Conservation (phyloP, 1,140 invertebrate species). For the Drosophila seguyi region DNA sequence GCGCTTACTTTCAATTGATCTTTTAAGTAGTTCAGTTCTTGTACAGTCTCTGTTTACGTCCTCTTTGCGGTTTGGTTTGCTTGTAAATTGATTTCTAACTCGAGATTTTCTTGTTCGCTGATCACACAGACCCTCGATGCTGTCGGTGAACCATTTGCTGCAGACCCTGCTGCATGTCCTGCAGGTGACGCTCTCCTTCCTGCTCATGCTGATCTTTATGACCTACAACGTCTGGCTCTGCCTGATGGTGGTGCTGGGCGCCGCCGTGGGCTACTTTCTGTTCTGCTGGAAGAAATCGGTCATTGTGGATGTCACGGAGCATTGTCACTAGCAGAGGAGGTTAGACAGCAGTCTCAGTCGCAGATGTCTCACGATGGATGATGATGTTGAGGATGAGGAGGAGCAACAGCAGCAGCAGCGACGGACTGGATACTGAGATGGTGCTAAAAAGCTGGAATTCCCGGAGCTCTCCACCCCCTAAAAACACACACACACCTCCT, state of each 20-base stretch:
- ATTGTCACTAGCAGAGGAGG: constrained; percentile 91
- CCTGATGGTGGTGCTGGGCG: constrained; percentile 94
- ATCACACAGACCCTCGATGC: constrained; percentile 92
- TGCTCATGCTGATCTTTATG: constrained; percentile 99
- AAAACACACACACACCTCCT: constrained; percentile 27
- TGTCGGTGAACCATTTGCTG: constrained; percentile 91
- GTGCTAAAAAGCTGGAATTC: constrained; percentile 41
- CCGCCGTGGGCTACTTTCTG: constrained; percentile 95
- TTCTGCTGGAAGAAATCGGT: constrained; percentile 97
- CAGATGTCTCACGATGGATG: constrained; percentile 43
- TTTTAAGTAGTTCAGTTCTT: constrained; percentile 3
- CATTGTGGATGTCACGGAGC: constrained; percentile 96
- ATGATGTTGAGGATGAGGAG: constrained; percentile 6
- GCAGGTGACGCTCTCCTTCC: constrained; percentile 95
- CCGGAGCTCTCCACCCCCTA: constrained; percentile 24
- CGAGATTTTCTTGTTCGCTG: neutral
- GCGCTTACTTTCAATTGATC: constrained; percentile 13
- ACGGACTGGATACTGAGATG: constrained; percentile 11
- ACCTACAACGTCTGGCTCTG: constrained; percentile 98
- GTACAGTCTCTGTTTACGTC: constrained; percentile 12
- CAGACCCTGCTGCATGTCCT: constrained; percentile 96
- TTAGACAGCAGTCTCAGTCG: constrained; percentile 40
- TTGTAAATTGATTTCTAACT: neutral
- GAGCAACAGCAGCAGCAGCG: constrained; percentile 24
- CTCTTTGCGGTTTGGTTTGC: neutral